These are phyloP conservation scores for Arctia plantaginis DNA, from an alignment of 2,888 invertebrate species.

Conservation along the genomic window DNA sequence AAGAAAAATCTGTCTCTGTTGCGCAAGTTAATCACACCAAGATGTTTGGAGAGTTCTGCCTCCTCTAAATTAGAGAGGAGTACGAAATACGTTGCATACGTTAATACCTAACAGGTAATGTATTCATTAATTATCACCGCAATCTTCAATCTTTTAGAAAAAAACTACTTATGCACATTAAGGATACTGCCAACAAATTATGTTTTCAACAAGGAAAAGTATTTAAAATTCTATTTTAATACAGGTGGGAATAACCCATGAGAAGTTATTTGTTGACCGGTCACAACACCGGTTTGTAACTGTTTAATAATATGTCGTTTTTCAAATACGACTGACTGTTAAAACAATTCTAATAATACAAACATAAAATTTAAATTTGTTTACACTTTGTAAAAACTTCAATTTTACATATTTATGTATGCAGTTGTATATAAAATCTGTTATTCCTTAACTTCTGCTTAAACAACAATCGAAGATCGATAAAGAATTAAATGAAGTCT, in stretches of 20 bases:
- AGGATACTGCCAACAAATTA: neutral
- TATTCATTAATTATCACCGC: neutral
- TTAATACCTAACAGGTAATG: too few species aligned
- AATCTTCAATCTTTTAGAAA: neutral
- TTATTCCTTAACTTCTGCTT: neutral
- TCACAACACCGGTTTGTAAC: neutral
- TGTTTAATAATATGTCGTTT: neutral
- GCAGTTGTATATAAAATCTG: neutral
- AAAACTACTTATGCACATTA: neutral
- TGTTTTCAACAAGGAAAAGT: neutral
- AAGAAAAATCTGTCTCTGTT: too few species aligned
- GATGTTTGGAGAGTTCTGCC: too few species aligned
- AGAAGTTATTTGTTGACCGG: neutral
- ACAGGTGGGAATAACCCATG: neutral
- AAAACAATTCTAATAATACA: neutral
- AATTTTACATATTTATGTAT: neutral
- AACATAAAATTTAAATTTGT: neutral
- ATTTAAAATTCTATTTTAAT: neutral
- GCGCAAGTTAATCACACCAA: too few species aligned
- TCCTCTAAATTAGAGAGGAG: too few species aligned
- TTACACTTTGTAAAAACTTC: neutral
- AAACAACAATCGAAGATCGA: neutral
- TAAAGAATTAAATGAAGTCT: neutral
- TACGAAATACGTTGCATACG: too few species aligned
- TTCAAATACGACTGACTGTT: neutral